phyloP scores from a whole-genome alignment of 2,113 vertebrate species.

The Engystomops pustulosus region DNA sequence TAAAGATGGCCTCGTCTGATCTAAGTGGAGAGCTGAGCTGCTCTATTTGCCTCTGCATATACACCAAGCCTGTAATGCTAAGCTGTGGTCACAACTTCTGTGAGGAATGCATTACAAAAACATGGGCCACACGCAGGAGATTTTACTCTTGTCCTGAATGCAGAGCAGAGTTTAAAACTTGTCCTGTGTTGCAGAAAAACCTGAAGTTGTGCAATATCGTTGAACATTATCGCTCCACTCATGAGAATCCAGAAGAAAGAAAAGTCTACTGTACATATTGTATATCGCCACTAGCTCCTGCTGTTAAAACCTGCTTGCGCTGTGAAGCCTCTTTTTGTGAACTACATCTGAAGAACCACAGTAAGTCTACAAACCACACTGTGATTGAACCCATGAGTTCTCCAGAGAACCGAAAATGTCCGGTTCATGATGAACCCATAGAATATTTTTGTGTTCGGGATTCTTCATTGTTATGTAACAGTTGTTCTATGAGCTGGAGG shows the following conservation, averaged over 20 bases:
- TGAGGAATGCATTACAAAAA: background rate
- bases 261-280: background rate
- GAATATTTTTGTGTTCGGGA: background rate
- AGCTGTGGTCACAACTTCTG: constrained; percentile 46
- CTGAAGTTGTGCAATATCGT: constrained; percentile 5
- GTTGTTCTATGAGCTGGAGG: constrained; percentile 73
- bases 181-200: background rate
- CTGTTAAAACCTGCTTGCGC: background rate
- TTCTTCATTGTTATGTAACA: constrained; percentile 73
- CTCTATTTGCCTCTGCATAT: constrained; percentile 61
- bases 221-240: background rate
- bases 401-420: background rate
- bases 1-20: constrained; percentile 46
- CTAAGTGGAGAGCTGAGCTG: constrained; percentile 60
- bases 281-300: background rate
- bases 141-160: constrained; percentile 10
- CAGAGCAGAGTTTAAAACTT: background rate
- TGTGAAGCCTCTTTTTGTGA: constrained; percentile 9
- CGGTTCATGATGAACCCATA: background rate
- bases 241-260: background rate
- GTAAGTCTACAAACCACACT: background rate
- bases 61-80: constrained; percentile 61
- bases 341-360: constrained; percentile 3
- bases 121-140: background rate
- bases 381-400: background rate